Evolutionary conservation across 2,888 invertebrate species (phyloP), one percentile per base, ranked within the genome.

Genomic region (Cheilosia variabilis): DNA sequence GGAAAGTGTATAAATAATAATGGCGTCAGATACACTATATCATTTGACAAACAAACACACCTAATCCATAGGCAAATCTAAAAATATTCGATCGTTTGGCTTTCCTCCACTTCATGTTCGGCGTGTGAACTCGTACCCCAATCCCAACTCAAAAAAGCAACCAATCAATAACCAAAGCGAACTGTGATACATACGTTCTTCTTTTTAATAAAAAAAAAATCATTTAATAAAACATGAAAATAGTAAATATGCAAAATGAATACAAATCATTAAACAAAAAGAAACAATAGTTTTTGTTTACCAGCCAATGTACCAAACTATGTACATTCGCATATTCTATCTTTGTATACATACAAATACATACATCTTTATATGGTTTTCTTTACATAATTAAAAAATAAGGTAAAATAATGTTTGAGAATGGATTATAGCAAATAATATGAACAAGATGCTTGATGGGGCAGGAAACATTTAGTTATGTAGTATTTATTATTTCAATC

Each of bases 191-290:
- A 17, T 10, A 45, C 37, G 37, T 17, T 45, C 7, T 52, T 45
- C 41, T 68, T 68, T 43, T 31, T n/a, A 43, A 55, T 41, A 43
- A 43, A 62, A 52, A 55, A 45, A 53, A 52, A 41, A 22, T 53
- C 53, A 43, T 66, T 72, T 43, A 62, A 72, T 72, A 65, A 73
- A 73, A 63, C 63, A 55, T 47, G 53, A 69, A 69, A 65, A 68
- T 47, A 66, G 57, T 57, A 50, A 55, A 55, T 62, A 41, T 62
- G 50, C 43, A 63, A 43, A 47, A 65, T 57, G 60, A 62, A 37
- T 65, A 76, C 60, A 76, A 60, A 76, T 65, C n/a, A 58, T 41
- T 41, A 31, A 22, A 66, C 37, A 13, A 37, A 37, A 37, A 13
- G 31, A 45, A 60, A 50, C 37, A 60, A 58, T 45, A 17, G 13